phyloP scores from a whole-genome alignment of 53 echinoderm and acorn worm genomes.

The Echinarachnius parma region DNA sequence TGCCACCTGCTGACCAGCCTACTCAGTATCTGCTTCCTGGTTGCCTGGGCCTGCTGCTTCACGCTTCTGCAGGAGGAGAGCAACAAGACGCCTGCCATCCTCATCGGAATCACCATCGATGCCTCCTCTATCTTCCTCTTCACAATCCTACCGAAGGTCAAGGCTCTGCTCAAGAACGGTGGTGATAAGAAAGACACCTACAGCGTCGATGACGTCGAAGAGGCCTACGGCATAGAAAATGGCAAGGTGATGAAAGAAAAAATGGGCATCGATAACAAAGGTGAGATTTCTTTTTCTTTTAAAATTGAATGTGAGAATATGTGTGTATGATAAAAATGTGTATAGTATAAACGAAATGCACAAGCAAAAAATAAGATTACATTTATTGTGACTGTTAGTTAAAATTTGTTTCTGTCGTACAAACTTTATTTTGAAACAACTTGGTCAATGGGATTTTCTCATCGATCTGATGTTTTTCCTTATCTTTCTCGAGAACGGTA shows the following conservation, averaged over 20 bases:
- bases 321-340: too few relatives aligned
- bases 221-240: neutral
- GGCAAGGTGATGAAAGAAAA: conserved; percentile 8
- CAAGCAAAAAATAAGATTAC: too few relatives aligned
- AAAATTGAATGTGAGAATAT: neutral
- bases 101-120: conserved; percentile 66
- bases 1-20: conserved; percentile 50
- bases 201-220: neutral
- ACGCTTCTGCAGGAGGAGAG: conserved; percentile 28
- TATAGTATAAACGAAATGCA: too few relatives aligned
- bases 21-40: conserved; percentile 53
- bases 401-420: too few relatives aligned
- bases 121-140: conserved; percentile 58
- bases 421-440: too few relatives aligned
- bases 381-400: too few relatives aligned
- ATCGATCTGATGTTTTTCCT: too few relatives aligned
- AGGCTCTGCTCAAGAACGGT: conserved; percentile 18
- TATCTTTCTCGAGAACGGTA: too few relatives aligned
- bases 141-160: conserved; percentile 56
- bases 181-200: neutral
- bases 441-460: too few relatives aligned
- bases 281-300: neutral
- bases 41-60: conserved; percentile 66
- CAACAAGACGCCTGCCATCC: conserved; percentile 54
- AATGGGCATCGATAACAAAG: conserved; percentile 20